Evolutionary conservation across 2,797 vertebrate species (phyloP), one percentile per base, ranked within the genome.

Genomic region (Acanthis flammea): DNA sequence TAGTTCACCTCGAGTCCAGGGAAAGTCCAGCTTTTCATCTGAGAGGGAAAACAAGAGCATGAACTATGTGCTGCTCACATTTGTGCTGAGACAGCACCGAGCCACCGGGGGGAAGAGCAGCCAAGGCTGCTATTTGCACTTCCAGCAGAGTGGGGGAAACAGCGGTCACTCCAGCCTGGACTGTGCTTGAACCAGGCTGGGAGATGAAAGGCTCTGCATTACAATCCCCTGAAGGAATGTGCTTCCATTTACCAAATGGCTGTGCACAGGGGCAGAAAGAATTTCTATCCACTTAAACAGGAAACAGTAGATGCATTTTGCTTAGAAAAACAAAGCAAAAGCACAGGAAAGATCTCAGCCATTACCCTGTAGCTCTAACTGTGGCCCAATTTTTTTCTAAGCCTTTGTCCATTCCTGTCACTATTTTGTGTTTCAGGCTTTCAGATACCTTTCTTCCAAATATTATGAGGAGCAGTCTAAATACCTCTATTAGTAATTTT

Each of bases 211-310:
- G 37, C 66, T 94, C 89, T 60, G 24, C 73, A 90, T 96, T 95
- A 94, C 82, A 96, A 92, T 92, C 76, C 89, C 95, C 95, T 2
- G 5, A 94, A 96, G 95, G 95, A 91, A 95, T 75, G 79, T 0
- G 10, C 91, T 84, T 81, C 91, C 92, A 93, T 92, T 95, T 95
- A 94, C 1, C 18, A 94, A 95, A 96, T 62, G 66, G 60, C 61
- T 96, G 94, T 9, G 24, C 92, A 93, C n/a, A 72, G 58, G 27
- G 86, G 89, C 84, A 96, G 90, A 96, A 95, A 94, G 75, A 90
- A 95, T 94, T 78, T 78, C 87, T 96, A 51, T 60, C 95, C 82
- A 84, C 68, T 94, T 96, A 91, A 92, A 94, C 89, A 94, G 91
- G 89, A 95, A 96, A 95, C 66, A 51, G 92, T 73, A 82, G 76